Percentiles rank a stretch among this genome's conserved stretches.
phyloP scores from a whole-genome alignment of 2,797 vertebrate species.

The Heliangelus exortis region DNA sequence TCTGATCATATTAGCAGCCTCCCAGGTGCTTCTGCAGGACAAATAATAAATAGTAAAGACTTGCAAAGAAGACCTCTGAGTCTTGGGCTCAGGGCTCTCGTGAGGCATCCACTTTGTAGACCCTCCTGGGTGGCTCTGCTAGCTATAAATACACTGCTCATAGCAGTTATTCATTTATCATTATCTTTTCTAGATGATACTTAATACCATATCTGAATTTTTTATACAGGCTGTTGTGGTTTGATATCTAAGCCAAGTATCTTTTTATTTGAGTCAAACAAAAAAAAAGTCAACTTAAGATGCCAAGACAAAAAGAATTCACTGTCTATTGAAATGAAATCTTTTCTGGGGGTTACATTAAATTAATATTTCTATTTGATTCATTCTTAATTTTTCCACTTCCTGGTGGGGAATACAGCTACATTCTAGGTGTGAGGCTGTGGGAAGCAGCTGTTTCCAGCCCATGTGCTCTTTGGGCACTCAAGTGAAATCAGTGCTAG shows the following conservation, averaged over 20 bases:
- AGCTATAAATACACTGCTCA: background rate
- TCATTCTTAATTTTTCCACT: background rate
- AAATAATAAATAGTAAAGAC: constrained; percentile 67
- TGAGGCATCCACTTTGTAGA: background rate
- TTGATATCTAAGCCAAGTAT: constrained; percentile 24
- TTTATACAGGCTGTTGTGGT: background rate
- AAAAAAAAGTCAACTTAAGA: background rate
- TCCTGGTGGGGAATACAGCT: background rate
- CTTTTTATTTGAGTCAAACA: constrained; percentile 28
- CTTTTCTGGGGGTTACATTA: background rate
- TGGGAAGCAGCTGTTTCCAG: background rate
- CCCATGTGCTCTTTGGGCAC: background rate
- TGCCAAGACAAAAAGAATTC: background rate
- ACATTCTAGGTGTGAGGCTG: background rate
- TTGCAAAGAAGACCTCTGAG: background rate
- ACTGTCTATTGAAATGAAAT: background rate
- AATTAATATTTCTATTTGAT: no score
- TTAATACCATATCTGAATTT: background rate
- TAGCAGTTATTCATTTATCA: background rate
- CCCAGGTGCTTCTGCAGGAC: constrained; percentile 20
- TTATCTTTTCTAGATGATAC: background rate
- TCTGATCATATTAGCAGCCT: constrained; percentile 52
- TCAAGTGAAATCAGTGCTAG: background rate
- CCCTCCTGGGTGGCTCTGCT: background rate
- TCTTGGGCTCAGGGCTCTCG: background rate